These are phyloP conservation scores for Blennius ocellaris DNA, from an alignment of 2,113 vertebrate genomes.

Conservation along the genomic window DNA sequence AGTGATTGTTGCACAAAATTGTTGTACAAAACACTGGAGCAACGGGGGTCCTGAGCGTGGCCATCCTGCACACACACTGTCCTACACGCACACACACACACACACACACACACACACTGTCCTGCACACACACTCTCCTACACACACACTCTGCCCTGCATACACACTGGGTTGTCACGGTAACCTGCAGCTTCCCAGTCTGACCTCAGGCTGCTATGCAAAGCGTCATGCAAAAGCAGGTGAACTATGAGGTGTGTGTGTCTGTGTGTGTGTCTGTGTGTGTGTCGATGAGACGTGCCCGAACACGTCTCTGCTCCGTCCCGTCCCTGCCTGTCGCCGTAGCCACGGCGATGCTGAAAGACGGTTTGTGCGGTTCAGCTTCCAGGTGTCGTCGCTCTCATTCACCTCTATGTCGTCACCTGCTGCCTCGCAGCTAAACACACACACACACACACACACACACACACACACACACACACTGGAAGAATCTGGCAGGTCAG, in stretches of 20 bases:
- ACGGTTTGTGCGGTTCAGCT: conserved; percentile 14
- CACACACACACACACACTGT: not conserved
- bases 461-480: too few relatives aligned
- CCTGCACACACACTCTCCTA: not conserved
- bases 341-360: conserved; percentile 27
- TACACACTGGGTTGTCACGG: conserved; percentile 27
- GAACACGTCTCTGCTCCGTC: conserved; percentile 30
- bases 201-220: conserved; percentile 62
- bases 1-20: too few relatives aligned
- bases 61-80: too few relatives aligned
- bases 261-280: conserved; percentile 24
- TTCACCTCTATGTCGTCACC: conserved; percentile 24
- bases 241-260: conserved; percentile 10
- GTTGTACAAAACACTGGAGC: too few relatives aligned
- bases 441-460: conserved; percentile 10
- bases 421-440: not conserved
- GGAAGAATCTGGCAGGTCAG: too few relatives aligned
- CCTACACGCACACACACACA: not conserved
- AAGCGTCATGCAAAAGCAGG: conserved; percentile 61
- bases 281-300: conserved; percentile 34
- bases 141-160: not conserved
- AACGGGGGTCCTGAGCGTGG: too few relatives aligned
- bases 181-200: conserved; percentile 13
- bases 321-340: not conserved
- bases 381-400: conserved; percentile 39